These are phyloP conservation scores for Acanthaster planci DNA, from an alignment of 35 echinoderm and acorn worm species.

Conservation along the genomic window DNA sequence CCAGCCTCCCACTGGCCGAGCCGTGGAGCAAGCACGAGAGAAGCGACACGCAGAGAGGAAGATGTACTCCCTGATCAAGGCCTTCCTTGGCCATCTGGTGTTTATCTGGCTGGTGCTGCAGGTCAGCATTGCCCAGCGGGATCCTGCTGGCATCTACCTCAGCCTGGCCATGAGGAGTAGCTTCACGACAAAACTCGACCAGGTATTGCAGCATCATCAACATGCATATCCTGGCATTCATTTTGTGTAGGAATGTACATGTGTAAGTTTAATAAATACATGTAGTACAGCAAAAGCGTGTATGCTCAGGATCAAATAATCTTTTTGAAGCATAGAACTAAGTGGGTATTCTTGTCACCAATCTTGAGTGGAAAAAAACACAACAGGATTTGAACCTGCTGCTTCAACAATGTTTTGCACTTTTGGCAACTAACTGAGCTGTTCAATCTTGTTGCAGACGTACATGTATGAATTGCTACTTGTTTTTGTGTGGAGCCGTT, in stretches of 20 bases:
- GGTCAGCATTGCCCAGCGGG: constrained; percentile 68
- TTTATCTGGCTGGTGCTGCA: constrained; percentile 75
- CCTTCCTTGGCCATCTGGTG: constrained; percentile 67
- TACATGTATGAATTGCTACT: no score
- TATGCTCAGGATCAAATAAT: no score
- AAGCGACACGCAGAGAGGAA: constrained; percentile 60
- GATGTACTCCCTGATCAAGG: constrained; percentile 75
- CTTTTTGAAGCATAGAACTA: no score
- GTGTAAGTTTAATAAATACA: neutral
- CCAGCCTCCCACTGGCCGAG: constrained; percentile 48
- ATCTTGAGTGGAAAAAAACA: no score
- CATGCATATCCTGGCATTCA: no score
- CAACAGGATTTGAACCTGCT: no score
- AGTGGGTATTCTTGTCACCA: no score
- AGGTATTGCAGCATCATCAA: constrained; percentile 34
- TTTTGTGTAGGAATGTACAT: no score
- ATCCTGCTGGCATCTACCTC: constrained; percentile 61
- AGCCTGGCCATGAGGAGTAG: constrained; percentile 43
- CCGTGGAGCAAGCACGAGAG: constrained; percentile 62
- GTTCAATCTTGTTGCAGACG: no score
- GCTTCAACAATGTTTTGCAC: no score
- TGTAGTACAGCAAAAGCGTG: neutral
- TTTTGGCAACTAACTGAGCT: no score
- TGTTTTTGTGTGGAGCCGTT: no score
- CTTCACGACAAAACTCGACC: constrained; percentile 54